Conservation (phyloP, 2,113 vertebrate genomes). For the Spea bombifrons region DNA sequence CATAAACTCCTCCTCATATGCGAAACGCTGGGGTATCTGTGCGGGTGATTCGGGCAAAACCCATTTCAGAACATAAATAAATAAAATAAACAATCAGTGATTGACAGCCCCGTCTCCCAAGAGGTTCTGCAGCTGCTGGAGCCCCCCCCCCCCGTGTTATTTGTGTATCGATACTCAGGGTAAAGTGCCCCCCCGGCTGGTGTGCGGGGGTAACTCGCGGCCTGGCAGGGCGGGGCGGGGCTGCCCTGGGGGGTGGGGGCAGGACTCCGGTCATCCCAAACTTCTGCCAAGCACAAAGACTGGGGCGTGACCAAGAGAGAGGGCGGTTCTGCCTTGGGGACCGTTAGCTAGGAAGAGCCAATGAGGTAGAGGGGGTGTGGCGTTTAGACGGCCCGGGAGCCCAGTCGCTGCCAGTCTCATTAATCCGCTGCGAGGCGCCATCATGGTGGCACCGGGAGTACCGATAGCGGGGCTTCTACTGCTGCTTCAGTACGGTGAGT, state of each 20-base stretch:
- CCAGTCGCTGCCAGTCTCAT: neutral
- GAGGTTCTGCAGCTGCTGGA: neutral
- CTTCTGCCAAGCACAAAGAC: neutral
- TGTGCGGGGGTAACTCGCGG: no score
- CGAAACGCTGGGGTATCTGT: no score
- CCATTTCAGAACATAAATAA: no score
- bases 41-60: no score
- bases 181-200: no score
- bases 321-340: neutral
- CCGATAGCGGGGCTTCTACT: neutral
- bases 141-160: no score
- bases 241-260: neutral
- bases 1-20: no score
- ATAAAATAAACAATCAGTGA: no score
- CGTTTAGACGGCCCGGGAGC: neutral
- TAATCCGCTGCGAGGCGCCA: neutral
- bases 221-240: no score
- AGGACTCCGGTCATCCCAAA: neutral
- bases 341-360: neutral
- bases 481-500: slow-evolving; percentile 15
- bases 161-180: no score
- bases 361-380: neutral
- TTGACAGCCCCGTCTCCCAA: neutral
- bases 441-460: slow-evolving; percentile 13
- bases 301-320: neutral